A percentile compares a stretch with the other conserved stretches of the same genome.
Conservation (phyloP, 2,888 invertebrate genomes). For the Nephrotoma guestfalica region DNA sequence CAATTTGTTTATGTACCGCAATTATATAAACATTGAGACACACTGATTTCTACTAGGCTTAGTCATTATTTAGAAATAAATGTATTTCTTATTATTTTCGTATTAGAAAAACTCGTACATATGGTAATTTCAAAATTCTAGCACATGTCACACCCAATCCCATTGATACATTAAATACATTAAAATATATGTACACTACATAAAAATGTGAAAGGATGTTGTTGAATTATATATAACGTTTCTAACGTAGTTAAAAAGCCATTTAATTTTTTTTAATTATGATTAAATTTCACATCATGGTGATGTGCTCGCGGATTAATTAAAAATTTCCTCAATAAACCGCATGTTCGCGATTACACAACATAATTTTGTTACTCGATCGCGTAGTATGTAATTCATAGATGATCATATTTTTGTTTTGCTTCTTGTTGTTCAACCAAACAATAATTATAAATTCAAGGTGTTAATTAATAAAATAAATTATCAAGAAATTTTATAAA, state of each 20-base stretch:
- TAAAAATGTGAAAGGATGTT: neutral
- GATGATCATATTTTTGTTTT: neutral
- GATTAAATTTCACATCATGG: neutral
- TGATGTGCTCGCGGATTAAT: neutral
- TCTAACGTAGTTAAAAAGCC: neutral
- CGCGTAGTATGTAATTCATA: neutral
- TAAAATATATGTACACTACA: neutral
- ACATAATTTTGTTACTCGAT: neutral
- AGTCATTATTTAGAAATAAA: neutral
- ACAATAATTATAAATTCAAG: neutral
- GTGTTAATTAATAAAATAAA: neutral
- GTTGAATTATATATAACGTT: neutral
- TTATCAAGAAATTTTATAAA: neutral
- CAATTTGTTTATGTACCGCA: neutral
- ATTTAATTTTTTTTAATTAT: neutral
- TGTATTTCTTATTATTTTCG: neutral
- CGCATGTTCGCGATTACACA: neutral
- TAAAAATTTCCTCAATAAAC: neutral
- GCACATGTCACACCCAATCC: neutral
- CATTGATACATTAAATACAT: neutral
- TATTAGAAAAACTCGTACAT: neutral
- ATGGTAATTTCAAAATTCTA: neutral
- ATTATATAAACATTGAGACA: neutral
- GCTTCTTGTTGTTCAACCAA: neutral
- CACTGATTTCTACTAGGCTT: neutral